These are phyloP conservation scores for Pempheris klunzingeri DNA, from an alignment of 2,797 vertebrate species.

Conservation along the genomic window DNA sequence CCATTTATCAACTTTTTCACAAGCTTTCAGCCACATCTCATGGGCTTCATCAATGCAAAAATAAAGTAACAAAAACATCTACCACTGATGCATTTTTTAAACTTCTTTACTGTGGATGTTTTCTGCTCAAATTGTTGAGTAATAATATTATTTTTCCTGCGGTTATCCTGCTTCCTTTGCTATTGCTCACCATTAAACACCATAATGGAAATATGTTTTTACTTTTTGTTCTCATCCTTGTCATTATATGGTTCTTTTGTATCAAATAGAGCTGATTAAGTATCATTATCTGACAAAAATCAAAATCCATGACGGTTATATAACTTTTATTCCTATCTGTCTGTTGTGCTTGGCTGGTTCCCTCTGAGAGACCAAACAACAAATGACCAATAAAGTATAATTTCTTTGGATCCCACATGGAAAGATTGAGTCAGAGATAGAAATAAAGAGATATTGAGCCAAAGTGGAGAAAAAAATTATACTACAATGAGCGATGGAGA, in stretches of 20 bases:
- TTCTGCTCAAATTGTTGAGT: background rate
- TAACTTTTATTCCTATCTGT: constrained; percentile 37
- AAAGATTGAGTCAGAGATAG: constrained; percentile 64
- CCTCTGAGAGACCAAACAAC: constrained; percentile 43
- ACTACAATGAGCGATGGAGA: constrained; percentile 14
- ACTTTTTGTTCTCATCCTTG: background rate
- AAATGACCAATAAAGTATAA: constrained; percentile 43
- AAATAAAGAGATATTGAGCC: constrained; percentile 27
- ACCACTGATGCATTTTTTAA: background rate
- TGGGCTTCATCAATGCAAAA: background rate
- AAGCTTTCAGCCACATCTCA: background rate
- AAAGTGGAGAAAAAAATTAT: constrained; percentile 1
- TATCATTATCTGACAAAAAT: constrained; percentile 33
- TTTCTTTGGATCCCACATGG: constrained; percentile 53
- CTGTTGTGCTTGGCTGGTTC: constrained; percentile 47
- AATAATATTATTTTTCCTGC: background rate
- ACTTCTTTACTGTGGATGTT: background rate
- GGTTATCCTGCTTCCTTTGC: constrained; percentile 5
- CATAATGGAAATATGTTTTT: background rate
- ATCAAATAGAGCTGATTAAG: constrained; percentile 28
- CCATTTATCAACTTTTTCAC: background rate
- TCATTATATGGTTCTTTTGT: background rate
- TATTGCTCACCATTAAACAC: background rate
- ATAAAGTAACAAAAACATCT: background rate
- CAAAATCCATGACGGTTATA: background rate